Evolutionary conservation across 64 coral and sea anemone species (phyloP).

Genomic region (Actinia tenebrosa): DNA sequence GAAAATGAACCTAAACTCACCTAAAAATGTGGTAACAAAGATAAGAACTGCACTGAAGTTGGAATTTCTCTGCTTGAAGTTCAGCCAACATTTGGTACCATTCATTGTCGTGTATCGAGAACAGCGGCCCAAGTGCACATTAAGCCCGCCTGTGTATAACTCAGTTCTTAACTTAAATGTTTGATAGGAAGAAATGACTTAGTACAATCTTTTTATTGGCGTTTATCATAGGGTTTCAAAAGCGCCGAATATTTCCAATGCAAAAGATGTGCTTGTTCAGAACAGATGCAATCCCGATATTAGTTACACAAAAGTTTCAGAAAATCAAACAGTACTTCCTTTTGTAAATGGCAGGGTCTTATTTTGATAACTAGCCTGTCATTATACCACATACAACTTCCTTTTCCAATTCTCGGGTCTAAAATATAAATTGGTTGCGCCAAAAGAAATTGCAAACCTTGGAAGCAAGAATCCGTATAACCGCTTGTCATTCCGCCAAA

Average conservation of each 20-base stretch:
- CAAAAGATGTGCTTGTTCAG: constrained; percentile 2
- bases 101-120: background rate
- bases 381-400: background rate
- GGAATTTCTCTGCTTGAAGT: background rate
- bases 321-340: constrained; percentile 17
- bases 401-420: background rate
- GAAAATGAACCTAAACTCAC: background rate
- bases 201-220: background rate
- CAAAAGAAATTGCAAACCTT: background rate
- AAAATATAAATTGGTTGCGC: background rate
- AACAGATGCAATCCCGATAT: constrained; percentile 14
- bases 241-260: background rate
- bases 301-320: constrained; percentile 7
- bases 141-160: background rate
- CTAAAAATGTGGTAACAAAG: background rate
- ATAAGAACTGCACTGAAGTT: background rate
- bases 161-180: background rate
- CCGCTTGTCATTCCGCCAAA: background rate
- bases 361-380: constrained; percentile 14
- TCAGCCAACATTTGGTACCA: background rate
- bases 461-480: background rate
- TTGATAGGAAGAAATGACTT: background rate
- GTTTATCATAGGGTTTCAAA: background rate
- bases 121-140: background rate
- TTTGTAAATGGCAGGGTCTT: background rate